These are phyloP conservation scores for Rallus limicola DNA, from an alignment of 2,113 vertebrate genomes.

Conservation along the genomic window DNA sequence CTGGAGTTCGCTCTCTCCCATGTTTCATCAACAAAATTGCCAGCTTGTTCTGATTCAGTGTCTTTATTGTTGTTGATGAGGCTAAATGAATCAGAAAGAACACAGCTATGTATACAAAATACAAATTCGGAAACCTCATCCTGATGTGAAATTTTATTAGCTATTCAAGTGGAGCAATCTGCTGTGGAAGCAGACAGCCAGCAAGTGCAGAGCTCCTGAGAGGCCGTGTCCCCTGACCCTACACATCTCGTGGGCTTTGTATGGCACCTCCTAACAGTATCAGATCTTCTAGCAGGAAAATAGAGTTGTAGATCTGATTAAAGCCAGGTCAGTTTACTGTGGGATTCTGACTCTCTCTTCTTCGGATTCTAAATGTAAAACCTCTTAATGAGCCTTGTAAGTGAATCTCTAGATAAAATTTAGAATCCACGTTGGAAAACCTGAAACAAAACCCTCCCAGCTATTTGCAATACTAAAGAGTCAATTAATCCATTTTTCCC, in stretches of 20 bases:
- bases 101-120: slow-evolving; percentile 46
- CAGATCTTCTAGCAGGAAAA: not conserved
- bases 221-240: not conserved
- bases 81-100: slow-evolving; percentile 59
- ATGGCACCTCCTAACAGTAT: not conserved
- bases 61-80: slow-evolving; percentile 64
- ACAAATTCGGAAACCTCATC: slow-evolving; percentile 15
- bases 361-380: not conserved
- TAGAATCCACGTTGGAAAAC: not conserved
- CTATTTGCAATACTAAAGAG: not conserved
- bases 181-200: not conserved
- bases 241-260: not conserved
- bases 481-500: not conserved
- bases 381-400: not conserved
- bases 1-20: slow-evolving; percentile 32
- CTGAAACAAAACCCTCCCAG: not conserved
- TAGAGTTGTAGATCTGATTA: not conserved
- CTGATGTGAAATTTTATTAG: not conserved
- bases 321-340: not conserved
- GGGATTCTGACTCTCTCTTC: not conserved
- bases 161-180: not conserved
- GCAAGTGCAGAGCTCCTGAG: not conserved
- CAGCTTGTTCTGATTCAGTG: slow-evolving; percentile 61
- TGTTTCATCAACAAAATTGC: slow-evolving; percentile 65
- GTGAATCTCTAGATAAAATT: not conserved